A percentile compares a stretch with the other conserved stretches of the same genome.
These are phyloP conservation scores for Macrosiphum euphorbiae DNA, from an alignment of 2,888 invertebrate species.

Conservation along the genomic window DNA sequence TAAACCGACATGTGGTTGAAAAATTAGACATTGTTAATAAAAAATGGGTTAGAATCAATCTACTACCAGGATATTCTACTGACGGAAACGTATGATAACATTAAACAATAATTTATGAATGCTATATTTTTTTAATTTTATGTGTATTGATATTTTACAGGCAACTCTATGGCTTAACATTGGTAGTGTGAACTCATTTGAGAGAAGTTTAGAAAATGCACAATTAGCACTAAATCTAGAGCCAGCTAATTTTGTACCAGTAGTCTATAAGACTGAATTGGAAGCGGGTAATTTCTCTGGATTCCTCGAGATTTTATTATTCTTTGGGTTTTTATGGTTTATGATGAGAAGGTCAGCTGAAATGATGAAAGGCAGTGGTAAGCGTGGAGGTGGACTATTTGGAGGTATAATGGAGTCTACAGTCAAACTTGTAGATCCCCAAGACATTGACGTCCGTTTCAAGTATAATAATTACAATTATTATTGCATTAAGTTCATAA, in stretches of 20 bases:
- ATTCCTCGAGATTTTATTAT: constrained; percentile 84
- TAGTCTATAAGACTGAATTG: constrained; percentile 94
- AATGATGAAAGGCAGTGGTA: constrained; percentile 83
- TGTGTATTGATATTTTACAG: constrained; percentile 50
- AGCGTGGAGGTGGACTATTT: constrained; percentile 88
- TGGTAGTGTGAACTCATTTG: constrained; percentile 98
- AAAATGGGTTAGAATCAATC: constrained; percentile 93
- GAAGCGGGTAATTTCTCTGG: constrained; percentile 85
- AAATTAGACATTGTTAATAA: constrained; percentile 98
- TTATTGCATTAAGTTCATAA: background rate
- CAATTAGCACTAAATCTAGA: constrained; percentile 93
- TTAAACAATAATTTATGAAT: constrained; percentile 25
- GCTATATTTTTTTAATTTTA: background rate
- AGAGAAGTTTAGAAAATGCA: constrained; percentile 95
- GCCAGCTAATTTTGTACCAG: constrained; percentile 90
- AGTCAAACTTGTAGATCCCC: constrained; percentile 95
- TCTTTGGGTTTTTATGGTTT: constrained; percentile 85
- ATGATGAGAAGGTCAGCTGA: constrained; percentile 90
- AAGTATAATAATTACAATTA: constrained; percentile 72
- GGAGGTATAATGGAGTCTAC: constrained; percentile 97
- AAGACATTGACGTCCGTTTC: constrained; percentile 94
- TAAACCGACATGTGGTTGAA: constrained; percentile 88
- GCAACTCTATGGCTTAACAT: constrained; percentile 92
- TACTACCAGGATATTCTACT: constrained; percentile 81
- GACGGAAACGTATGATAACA: constrained; percentile 76